Conservation (phyloP, 1,140 invertebrate species). For the Hypsibius dujardini region DNA sequence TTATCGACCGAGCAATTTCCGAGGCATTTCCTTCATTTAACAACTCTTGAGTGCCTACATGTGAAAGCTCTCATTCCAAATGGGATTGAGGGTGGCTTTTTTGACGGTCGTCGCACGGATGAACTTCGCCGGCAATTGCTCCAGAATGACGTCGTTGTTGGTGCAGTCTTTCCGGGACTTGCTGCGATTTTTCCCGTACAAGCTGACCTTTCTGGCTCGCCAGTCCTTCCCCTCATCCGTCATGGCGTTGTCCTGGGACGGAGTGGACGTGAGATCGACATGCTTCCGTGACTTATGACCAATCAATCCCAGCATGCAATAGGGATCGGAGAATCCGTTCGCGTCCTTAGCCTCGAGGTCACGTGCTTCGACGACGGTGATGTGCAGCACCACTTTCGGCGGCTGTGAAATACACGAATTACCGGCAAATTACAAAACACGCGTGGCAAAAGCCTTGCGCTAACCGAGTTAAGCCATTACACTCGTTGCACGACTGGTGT, state of each 20-base stretch:
- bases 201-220: conserved; percentile 18
- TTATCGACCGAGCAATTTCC: neutral
- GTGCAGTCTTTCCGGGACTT: conserved; percentile 23
- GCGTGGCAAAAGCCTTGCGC: too few species aligned
- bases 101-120: conserved; percentile 78
- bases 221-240: conserved; percentile 12
- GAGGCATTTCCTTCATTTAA: conserved; percentile 23
- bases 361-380: conserved; percentile 71
- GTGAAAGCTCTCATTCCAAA: conserved; percentile 88
- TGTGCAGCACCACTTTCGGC: conserved; percentile 75
- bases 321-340: conserved; percentile 64
- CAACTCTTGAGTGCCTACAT: conserved; percentile 51
- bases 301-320: conserved; percentile 62
- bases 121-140: conserved; percentile 63
- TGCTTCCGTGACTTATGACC: neutral
- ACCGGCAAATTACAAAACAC: too few species aligned
- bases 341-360: conserved; percentile 90
- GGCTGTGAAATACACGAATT: conserved; percentile 39
- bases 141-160: conserved; percentile 23
- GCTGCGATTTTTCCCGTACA: conserved; percentile 19
- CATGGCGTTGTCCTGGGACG: neutral
- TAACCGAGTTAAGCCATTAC: too few species aligned
- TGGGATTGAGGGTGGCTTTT: conserved; percentile 72
- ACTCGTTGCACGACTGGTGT: too few species aligned
- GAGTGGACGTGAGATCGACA: neutral